phyloP scores from a whole-genome alignment of 2,797 vertebrate species.

The Brachyrhaphis roseni region DNA sequence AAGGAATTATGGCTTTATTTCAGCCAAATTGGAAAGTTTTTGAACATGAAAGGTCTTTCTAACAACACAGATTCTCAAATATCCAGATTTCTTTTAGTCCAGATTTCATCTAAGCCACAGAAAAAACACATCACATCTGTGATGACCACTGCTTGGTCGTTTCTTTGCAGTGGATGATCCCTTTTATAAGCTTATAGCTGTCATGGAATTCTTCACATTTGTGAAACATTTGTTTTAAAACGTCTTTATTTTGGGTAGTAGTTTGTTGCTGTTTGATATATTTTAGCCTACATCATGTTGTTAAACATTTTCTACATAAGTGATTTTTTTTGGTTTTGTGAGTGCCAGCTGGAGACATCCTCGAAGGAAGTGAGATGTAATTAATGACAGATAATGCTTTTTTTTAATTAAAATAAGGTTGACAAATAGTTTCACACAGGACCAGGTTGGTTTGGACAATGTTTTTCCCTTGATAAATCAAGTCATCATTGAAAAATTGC shows the following conservation, averaged over 20 bases:
- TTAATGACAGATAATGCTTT: background rate
- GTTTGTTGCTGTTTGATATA: background rate
- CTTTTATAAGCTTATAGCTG: background rate
- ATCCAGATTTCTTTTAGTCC: background rate
- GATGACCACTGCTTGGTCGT: background rate
- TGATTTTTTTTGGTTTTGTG: background rate
- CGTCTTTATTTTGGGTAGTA: background rate
- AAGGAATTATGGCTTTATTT: background rate
- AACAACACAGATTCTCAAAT: background rate
- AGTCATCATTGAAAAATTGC: background rate
- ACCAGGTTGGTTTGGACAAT: background rate
- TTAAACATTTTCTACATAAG: background rate
- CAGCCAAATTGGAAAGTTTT: background rate
- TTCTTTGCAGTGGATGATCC: background rate
- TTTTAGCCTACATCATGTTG: background rate
- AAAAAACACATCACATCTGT: background rate
- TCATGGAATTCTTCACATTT: background rate
- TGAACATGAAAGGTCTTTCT: background rate
- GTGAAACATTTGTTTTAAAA: background rate
- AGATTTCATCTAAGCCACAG: background rate
- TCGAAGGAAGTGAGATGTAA: background rate
- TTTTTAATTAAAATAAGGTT: background rate
- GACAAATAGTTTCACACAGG: background rate
- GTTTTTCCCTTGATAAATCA: background rate
- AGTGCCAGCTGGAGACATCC: no score